Conservation (phyloP, 2,797 vertebrate genomes). For the Enoplosus armatus region DNA sequence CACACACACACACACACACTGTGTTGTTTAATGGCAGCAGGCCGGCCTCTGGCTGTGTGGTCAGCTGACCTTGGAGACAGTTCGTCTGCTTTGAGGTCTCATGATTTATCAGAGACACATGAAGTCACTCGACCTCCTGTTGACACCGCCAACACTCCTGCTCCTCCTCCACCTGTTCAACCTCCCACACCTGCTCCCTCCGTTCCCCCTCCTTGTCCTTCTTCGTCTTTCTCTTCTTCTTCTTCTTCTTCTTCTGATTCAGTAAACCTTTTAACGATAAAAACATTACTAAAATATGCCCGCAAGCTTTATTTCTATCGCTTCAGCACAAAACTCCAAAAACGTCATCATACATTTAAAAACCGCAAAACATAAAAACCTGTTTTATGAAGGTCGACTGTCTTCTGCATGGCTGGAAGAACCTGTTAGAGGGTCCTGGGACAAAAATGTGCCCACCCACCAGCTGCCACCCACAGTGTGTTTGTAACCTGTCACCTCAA, state of each 20-base stretch:
- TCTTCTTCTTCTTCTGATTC: background rate
- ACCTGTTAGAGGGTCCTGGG: too few relatives aligned
- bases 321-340: too few relatives aligned
- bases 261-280: too few relatives aligned
- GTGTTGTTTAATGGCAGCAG: slow-evolving; percentile 21
- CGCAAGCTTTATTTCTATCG: too few relatives aligned
- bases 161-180: slow-evolving; percentile 29
- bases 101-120: slow-evolving; percentile 55
- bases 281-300: too few relatives aligned
- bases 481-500: too few relatives aligned
- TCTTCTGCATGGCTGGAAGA: too few relatives aligned
- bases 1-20: slow-evolving; percentile 10
- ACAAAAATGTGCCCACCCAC: too few relatives aligned
- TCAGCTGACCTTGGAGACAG: slow-evolving; percentile 48
- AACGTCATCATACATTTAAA: too few relatives aligned
- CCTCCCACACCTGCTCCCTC: slow-evolving; percentile 7
- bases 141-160: background rate
- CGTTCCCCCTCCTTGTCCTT: background rate
- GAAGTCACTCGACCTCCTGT: slow-evolving; percentile 37
- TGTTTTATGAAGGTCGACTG: too few relatives aligned
- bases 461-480: too few relatives aligned
- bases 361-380: too few relatives aligned
- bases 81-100: slow-evolving; percentile 29
- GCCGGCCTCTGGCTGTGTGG: slow-evolving; percentile 20
- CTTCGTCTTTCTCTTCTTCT: background rate